These are phyloP conservation scores for Sparidentex hasta DNA, from an alignment of 2,797 vertebrate species.

Conservation along the genomic window DNA sequence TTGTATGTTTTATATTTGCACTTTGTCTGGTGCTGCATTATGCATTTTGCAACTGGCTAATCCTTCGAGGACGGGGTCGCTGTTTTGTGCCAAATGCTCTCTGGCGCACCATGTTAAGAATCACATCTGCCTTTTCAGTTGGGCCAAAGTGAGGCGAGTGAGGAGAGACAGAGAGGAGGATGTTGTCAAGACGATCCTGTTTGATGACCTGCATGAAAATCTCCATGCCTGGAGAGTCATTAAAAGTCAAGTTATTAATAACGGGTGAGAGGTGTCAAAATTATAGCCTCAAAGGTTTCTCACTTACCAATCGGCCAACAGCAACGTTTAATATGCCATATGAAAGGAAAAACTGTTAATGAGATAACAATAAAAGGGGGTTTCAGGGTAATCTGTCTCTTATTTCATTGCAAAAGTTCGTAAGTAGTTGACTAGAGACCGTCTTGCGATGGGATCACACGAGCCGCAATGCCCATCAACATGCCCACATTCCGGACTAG, in stretches of 20 bases:
- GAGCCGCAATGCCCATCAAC: too few species aligned
- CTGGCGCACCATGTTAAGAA: conserved; percentile 63
- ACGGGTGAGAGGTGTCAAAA: background rate
- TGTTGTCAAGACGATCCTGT: conserved; percentile 49
- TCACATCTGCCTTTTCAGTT: conserved; percentile 68
- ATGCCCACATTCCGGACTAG: too few species aligned
- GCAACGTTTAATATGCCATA: background rate
- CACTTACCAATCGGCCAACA: background rate
- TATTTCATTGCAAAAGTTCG: background rate
- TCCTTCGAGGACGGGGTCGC: conserved; percentile 64
- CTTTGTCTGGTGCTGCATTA: conserved; percentile 37
- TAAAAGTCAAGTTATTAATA: background rate
- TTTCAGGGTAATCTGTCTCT: background rate
- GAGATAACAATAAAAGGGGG: background rate
- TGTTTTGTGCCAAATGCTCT: conserved; percentile 55
- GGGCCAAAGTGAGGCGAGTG: conserved; percentile 60
- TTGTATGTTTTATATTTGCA: conserved; percentile 25
- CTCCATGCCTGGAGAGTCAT: background rate
- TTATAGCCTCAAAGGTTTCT: background rate
- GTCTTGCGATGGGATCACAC: too few species aligned
- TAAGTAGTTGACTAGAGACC: too few species aligned
- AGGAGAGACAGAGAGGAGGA: conserved; percentile 40
- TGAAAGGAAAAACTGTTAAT: background rate
- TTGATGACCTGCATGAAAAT: conserved; percentile 23
- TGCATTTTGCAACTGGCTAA: conserved; percentile 62